These are phyloP conservation scores for Gopherus evgoodei DNA, from an alignment of 2,113 vertebrate species.

Conservation along the genomic window DNA sequence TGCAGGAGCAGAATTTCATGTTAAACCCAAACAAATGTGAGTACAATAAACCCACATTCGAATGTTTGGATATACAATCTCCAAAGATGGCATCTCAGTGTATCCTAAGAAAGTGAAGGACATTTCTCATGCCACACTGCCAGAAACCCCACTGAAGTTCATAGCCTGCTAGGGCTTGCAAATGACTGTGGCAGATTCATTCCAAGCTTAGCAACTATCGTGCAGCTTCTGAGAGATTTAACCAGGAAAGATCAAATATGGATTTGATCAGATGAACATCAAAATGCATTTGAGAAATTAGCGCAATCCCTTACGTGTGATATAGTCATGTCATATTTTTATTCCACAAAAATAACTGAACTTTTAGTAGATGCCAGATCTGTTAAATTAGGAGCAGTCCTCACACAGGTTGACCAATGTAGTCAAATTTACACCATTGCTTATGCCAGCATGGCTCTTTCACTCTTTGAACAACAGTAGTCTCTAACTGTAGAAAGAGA, in stretches of 20 bases:
- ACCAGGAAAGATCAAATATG: neutral
- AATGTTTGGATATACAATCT: neutral
- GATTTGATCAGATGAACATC: neutral
- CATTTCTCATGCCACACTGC: neutral
- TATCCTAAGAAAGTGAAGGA: neutral
- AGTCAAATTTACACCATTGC: neutral
- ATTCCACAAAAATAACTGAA: neutral
- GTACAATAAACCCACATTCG: neutral
- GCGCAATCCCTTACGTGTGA: neutral
- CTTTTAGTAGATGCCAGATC: neutral
- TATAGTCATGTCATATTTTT: neutral
- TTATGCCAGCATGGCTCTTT: neutral
- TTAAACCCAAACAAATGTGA: neutral
- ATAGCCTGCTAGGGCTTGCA: neutral
- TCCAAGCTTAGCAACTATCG: neutral
- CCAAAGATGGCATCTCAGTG: neutral
- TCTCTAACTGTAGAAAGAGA: neutral
- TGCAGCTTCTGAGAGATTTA: neutral
- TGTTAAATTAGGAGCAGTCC: neutral
- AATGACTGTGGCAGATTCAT: neutral
- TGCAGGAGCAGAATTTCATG: neutral
- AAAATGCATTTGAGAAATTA: neutral
- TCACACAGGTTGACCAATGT: neutral
- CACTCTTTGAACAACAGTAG: neutral
- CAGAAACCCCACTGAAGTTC: neutral